Evolutionary conservation across 2,888 invertebrate genomes (phyloP).

Genomic region (Nephrotoma guestfalica): DNA sequence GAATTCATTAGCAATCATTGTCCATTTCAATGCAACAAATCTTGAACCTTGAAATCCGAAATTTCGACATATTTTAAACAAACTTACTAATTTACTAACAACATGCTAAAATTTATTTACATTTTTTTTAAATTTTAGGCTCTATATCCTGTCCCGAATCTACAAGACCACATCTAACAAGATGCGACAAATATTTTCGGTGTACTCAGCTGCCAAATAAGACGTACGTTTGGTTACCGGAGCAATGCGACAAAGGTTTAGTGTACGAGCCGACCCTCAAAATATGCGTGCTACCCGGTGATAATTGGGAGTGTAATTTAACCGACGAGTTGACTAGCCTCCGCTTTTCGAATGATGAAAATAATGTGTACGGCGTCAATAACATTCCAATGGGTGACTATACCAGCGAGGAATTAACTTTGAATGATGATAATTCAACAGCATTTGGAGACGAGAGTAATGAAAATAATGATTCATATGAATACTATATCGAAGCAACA

Average conservation of each 20-base stretch:
- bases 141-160: slow-evolving; percentile 30
- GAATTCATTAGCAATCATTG: background rate
- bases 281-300: slow-evolving; percentile 30
- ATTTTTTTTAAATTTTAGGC: slow-evolving; percentile 10
- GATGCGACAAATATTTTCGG: slow-evolving; percentile 29
- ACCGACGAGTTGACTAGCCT: slow-evolving; percentile 11
- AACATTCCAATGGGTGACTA: slow-evolving; percentile 8
- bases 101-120: background rate
- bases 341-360: slow-evolving; percentile 9
- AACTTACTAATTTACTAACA: background rate
- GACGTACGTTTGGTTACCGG: slow-evolving; percentile 27
- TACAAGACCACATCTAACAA: slow-evolving; percentile 25
- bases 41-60: background rate
- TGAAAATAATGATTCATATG: background rate
- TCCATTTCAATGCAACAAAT: background rate
- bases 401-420: background rate
- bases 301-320: slow-evolving; percentile 30
- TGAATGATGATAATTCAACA: background rate
- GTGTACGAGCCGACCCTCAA: slow-evolving; percentile 27
- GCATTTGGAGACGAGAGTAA: background rate
- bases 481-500: background rate
- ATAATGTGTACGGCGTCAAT: slow-evolving; percentile 13
- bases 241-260: slow-evolving; percentile 26
- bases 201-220: slow-evolving; percentile 22
- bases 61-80: background rate